Evolutionary conservation across 1,140 invertebrate genomes (phyloP), one percentile per base, ranked within the genome.

Genomic region (Aphaenogaster floridana): DNA sequence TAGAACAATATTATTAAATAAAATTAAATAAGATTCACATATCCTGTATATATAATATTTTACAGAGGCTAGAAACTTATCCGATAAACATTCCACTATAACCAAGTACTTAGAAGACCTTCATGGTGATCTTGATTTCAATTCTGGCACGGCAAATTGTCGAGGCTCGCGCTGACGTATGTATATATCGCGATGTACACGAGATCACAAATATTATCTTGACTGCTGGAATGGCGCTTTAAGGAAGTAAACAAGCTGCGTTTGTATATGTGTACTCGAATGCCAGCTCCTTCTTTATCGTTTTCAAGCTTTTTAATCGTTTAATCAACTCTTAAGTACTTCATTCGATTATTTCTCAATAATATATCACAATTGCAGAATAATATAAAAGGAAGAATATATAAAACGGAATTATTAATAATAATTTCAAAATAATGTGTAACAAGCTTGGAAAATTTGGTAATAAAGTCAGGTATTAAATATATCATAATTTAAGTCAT

Each of bases 171-270:
- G 63, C 21, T 61, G 68, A 83, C 48, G 34, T 61, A 61, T 84
- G 13, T 42, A 39, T 76, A 45, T n/a, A 28, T 61, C 64, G 54
- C 54, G 54, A 34, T 74, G 54, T 28, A 71, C 48, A 61, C 64
- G 80, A 61, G 54, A 21, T 54, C 80, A 84, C 80, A 84, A 84
- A 84, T 63, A 83, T 84, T 63, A 84, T 84, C 80, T 61, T 48
- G 69, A 74, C 80, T 74, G 42, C 54, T 61, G 80, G 68, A 84
- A 84, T 76, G 69, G 28, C 68, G 21, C 17, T 72, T 84, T 76
- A 45, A 76, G 69, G 80, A 84, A 76, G 54, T 76, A 84, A 84
- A 84, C 80, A 84, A 76, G 80, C 68, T 61, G 28, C 42, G 28
- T 28, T 9, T 63, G n/a, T 61, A 61, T 76, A 36, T 6, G 1